phyloP scores from a whole-genome alignment of 2,797 vertebrate genomes.

The Labroides dimidiatus region DNA sequence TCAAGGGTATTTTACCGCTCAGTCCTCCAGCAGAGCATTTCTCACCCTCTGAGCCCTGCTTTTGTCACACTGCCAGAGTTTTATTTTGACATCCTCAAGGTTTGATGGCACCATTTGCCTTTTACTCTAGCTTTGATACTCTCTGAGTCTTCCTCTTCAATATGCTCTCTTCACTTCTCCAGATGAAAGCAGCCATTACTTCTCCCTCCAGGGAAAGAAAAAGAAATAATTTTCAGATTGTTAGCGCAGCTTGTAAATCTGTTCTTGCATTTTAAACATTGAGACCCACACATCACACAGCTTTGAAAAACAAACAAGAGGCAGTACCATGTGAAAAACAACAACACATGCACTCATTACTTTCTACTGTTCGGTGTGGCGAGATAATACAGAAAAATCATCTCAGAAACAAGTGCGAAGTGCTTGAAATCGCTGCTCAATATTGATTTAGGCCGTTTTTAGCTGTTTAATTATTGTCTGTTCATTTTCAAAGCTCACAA shows the following conservation, averaged over 20 bases:
- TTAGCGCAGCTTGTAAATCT: slow-evolving; percentile 26
- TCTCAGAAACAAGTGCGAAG: not conserved
- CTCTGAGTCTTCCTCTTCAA: slow-evolving; percentile 39
- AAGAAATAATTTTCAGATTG: slow-evolving; percentile 44
- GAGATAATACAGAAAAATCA: slow-evolving; percentile 1
- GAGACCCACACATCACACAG: slow-evolving; percentile 3
- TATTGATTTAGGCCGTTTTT: slow-evolving; percentile 15
- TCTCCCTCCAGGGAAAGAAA: slow-evolving; percentile 42
- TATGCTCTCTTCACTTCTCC: slow-evolving; percentile 36
- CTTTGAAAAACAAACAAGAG: slow-evolving; percentile 44
- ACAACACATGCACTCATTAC: not conserved
- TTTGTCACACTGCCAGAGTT: slow-evolving; percentile 55
- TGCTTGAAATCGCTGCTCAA: slow-evolving; percentile 23
- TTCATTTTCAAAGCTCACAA: slow-evolving; percentile 52
- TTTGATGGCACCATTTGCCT: slow-evolving; percentile 57
- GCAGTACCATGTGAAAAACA: not conserved
- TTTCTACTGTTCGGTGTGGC: slow-evolving; percentile 8
- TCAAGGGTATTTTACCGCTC: slow-evolving; percentile 32
- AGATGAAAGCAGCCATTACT: slow-evolving; percentile 65
- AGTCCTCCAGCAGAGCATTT: slow-evolving; percentile 37
- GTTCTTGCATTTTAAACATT: slow-evolving; percentile 47
- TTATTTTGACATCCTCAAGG: slow-evolving; percentile 65
- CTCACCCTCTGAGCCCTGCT: slow-evolving; percentile 46
- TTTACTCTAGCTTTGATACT: slow-evolving; percentile 55
- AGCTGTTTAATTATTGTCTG: slow-evolving; percentile 42